Base-by-base conservation (phyloP, 2,113 vertebrate species). In the Xiphias gladius region DNA sequence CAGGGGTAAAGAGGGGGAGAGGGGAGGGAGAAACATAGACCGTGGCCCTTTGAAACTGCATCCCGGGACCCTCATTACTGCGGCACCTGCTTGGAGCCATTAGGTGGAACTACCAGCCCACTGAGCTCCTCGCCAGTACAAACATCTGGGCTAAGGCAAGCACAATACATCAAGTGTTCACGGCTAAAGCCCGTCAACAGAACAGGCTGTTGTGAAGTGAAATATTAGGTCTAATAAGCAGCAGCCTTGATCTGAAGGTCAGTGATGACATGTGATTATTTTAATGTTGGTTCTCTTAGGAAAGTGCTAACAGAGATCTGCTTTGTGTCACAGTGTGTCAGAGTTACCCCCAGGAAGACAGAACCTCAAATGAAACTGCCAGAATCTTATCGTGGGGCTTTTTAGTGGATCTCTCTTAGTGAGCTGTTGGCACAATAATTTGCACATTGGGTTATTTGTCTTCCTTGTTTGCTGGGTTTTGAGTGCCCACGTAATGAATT, bases 141-240 rank as follows among this genome's bases (percentile, higher is more conserved):
- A 93, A 93, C 90, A 93, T 92, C 86, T 94, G 88, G 66, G 83
- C 74, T 80, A n/a, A n/a, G 72, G 67, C 57, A 52, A 72, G 83
- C 87, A 94, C 89, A 94, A 93, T 89, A 86, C 87, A 70, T 76
- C 81, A 88, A 86, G 90, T 93, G 91, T 94, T 93, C 70, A 37
- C 82, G 79, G 88, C 80, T 65, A 20, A 72, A 79, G 72, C 72
- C 62, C 84, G 70, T 92, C 89, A 86, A 72, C 77, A 79, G 69
- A 69, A 74, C 28, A 30, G 67, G 71, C 76, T 77, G 84, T 32
- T 86, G 68, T 80, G 79, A 85, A 73, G 82, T 74, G 80, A 88
- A 88, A 84, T 86, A 86, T 89, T 85, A 69, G 63, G 62, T 71
- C 26, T 80, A 88, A 91, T 83, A 82, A 88, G 84, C 68, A 61